Evolutionary conservation across 2,113 vertebrate species (phyloP).

Genomic region (Eira barbara): DNA sequence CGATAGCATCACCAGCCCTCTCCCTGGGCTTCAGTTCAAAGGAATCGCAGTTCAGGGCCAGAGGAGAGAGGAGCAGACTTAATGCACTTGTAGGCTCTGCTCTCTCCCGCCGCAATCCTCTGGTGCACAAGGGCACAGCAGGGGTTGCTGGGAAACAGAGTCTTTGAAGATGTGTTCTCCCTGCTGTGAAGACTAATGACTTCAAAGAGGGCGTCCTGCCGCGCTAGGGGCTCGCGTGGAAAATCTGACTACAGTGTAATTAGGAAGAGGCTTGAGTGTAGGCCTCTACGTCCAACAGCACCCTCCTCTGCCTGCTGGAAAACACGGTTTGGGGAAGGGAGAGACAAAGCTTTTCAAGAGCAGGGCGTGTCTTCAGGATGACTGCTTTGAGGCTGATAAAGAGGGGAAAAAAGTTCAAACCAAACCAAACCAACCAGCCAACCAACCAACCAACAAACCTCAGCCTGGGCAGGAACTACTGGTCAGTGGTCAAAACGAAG

Average conservation of each 20-base stretch:
- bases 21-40: slow-evolving; percentile 74
- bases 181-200: slow-evolving; percentile 78
- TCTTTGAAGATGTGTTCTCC: slow-evolving; percentile 77
- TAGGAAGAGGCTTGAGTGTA: neutral
- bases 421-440: neutral
- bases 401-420: neutral
- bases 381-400: neutral
- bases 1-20: neutral
- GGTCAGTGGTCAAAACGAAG: neutral
- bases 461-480: neutral
- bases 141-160: slow-evolving; percentile 65
- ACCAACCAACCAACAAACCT: neutral
- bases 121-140: neutral
- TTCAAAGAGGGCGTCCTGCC: slow-evolving; percentile 76
- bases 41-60: neutral
- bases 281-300: neutral
- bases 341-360: slow-evolving; percentile 37
- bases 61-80: neutral
- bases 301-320: neutral
- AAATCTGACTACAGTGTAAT: neutral
- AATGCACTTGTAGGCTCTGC: neutral
- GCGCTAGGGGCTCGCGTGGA: neutral
- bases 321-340: neutral
- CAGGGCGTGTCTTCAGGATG: neutral
- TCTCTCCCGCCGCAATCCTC: neutral